Percentiles rank a stretch among this genome's conserved stretches.
phyloP scores from a whole-genome alignment of 2,797 vertebrate species.

The Rhinatrema bivittatum region DNA sequence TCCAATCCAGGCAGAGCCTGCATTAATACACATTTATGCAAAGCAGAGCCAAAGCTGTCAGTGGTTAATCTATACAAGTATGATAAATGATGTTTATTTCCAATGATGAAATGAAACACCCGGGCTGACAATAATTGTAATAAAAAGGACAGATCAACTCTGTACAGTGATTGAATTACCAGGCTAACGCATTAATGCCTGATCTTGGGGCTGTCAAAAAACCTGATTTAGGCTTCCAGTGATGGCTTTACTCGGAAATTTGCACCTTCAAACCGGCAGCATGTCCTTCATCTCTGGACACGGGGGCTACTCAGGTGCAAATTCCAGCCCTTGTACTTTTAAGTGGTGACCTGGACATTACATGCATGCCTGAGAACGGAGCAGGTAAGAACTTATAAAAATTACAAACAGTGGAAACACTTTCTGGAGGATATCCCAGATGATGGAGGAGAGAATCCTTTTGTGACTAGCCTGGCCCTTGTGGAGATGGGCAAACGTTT shows the following conservation, averaged over 20 bases:
- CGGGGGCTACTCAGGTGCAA: too few relatives aligned
- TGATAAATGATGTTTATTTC: constrained; percentile 99
- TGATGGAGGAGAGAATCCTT: too few relatives aligned
- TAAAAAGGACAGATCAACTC: constrained; percentile 95
- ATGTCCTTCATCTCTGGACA: constrained; percentile 60
- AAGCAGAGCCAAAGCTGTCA: constrained; percentile 80
- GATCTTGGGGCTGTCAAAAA: constrained; percentile 56
- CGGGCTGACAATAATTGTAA: constrained; percentile 91
- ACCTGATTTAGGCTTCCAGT: constrained; percentile 42
- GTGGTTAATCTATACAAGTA: constrained; percentile 86
- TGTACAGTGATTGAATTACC: constrained; percentile 95
- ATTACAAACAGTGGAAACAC: too few relatives aligned
- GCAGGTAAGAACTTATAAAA: too few relatives aligned
- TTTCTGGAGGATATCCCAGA: too few relatives aligned
- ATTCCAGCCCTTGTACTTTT: too few relatives aligned
- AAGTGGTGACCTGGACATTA: too few relatives aligned
- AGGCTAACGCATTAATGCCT: constrained; percentile 85
- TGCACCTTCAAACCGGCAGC: constrained; percentile 64
- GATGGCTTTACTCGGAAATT: constrained; percentile 33
- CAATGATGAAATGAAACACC: constrained; percentile 90
- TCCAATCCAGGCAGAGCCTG: constrained; percentile 50
- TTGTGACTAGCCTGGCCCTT: too few relatives aligned
- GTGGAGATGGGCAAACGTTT: too few relatives aligned
- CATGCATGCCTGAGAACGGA: too few relatives aligned
- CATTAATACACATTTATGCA: constrained; percentile 90